These are phyloP conservation scores for Lasioglossum lativentre DNA, from an alignment of 2,888 invertebrate species.

Conservation along the genomic window DNA sequence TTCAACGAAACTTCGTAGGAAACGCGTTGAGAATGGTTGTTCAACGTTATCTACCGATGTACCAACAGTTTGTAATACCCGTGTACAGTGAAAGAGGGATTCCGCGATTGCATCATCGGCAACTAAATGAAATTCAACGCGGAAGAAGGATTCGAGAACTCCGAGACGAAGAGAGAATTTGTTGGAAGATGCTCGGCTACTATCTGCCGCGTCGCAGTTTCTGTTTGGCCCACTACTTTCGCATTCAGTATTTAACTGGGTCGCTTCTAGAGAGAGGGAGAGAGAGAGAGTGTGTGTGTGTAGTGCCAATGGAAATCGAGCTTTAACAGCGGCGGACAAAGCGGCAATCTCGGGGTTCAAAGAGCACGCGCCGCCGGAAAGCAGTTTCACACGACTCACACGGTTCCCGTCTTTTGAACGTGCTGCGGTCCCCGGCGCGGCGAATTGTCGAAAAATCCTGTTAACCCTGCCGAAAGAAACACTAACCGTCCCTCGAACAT, in stretches of 20 bases:
- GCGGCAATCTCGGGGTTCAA: slow-evolving; percentile 6
- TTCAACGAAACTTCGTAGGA: not conserved
- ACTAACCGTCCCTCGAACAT: not conserved
- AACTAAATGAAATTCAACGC: slow-evolving; percentile 8
- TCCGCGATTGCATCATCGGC: not conserved
- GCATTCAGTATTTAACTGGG: slow-evolving; percentile 12
- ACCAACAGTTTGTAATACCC: slow-evolving; percentile 3
- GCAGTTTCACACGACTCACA: slow-evolving; percentile 4
- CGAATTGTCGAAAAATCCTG: not conserved
- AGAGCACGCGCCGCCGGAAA: slow-evolving; percentile 6
- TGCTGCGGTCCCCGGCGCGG: not conserved
- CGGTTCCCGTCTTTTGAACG: not conserved
- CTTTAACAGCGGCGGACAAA: slow-evolving; percentile 5
- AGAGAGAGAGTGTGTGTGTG: not conserved
- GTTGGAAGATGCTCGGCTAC: not conserved
- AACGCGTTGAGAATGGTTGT: not conserved
- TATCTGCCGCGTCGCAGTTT: not conserved
- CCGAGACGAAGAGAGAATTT: not conserved
- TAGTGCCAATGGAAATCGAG: slow-evolving; percentile 6
- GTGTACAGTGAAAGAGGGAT: not conserved
- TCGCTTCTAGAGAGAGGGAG: not conserved
- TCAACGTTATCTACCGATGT: not conserved
- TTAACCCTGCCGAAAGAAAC: not conserved
- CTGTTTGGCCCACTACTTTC: slow-evolving; percentile 6
- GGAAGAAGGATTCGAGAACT: slow-evolving; percentile 8